Conservation (phyloP, 1,140 invertebrate genomes). For the Colletes gigas region DNA sequence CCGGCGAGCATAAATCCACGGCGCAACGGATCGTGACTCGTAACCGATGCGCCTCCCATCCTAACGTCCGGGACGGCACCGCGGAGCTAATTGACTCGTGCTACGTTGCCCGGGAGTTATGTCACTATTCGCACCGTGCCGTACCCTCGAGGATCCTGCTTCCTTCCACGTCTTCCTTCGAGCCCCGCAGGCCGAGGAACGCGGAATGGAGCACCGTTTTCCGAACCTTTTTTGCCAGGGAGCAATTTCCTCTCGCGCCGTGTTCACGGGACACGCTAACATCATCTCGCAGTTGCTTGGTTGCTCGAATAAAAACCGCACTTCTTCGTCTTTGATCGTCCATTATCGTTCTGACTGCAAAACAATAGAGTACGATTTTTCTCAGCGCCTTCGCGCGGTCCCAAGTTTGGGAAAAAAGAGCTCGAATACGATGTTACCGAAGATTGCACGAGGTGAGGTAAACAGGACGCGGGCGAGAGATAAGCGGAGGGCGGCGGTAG, state of each 20-base stretch:
- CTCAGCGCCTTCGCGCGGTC: too few species aligned
- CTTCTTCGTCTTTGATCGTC: too few species aligned
- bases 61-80: slow-evolving; percentile 21
- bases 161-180: neutral
- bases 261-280: too few species aligned
- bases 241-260: too few species aligned
- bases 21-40: slow-evolving; percentile 41
- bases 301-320: too few species aligned
- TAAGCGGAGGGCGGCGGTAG: neutral
- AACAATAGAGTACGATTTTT: too few species aligned
- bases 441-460: slow-evolving; percentile 16
- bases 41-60: slow-evolving; percentile 30
- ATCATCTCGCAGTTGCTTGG: too few species aligned
- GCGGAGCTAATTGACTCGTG: slow-evolving; percentile 47
- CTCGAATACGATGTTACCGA: slow-evolving; percentile 24
- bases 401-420: neutral
- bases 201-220: too few species aligned
- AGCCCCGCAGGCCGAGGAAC: neutral
- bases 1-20: slow-evolving; percentile 44
- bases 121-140: slow-evolving; percentile 33
- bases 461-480: neutral
- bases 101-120: slow-evolving; percentile 31
- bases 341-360: too few species aligned
- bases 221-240: too few species aligned
- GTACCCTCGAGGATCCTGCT: slow-evolving; percentile 12